phyloP scores from a whole-genome alignment of 1,140 invertebrate species.

The Cepaea nemoralis region DNA sequence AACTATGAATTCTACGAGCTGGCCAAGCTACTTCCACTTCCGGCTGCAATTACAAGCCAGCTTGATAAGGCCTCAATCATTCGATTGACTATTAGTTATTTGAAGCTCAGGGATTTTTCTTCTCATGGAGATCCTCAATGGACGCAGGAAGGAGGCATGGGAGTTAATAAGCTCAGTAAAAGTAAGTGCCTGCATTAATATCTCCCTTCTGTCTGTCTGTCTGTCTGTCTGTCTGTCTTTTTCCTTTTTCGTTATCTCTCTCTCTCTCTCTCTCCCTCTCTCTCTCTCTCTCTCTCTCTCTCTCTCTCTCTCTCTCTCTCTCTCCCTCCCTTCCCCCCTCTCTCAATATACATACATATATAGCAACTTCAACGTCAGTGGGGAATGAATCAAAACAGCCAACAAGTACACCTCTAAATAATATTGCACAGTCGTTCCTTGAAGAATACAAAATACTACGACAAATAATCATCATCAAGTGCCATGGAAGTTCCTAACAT shows the following conservation, averaged over 20 bases:
- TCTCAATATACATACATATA: too few species aligned
- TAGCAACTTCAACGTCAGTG: too few species aligned
- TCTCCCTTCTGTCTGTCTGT: too few species aligned
- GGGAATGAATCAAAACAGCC: too few species aligned
- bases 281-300: slow-evolving; percentile 25
- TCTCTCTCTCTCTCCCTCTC: slow-evolving; percentile 1
- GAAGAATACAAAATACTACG: too few species aligned
- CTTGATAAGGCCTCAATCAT: slow-evolving; percentile 99
- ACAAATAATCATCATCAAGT: too few species aligned
- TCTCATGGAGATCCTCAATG: slow-evolving; percentile 94
- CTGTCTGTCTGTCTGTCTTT: too few species aligned
- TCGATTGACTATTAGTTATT: slow-evolving; percentile 95
- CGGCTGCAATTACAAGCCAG: slow-evolving; percentile 95
- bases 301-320: slow-evolving; percentile 21
- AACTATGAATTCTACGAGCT: slow-evolving; percentile 99
- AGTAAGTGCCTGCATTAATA: slow-evolving; percentile 79
- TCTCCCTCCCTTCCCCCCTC: too few species aligned
- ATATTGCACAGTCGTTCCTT: too few species aligned
- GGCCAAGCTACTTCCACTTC: slow-evolving; percentile 96
- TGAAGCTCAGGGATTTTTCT: slow-evolving; percentile 95
- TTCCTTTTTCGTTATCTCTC: too few species aligned
- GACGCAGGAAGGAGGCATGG: slow-evolving; percentile 78
- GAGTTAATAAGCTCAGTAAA: slow-evolving; percentile 87
- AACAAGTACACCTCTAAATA: too few species aligned
- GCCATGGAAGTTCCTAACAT: too few species aligned